Evolutionary conservation across 2,888 invertebrate genomes (phyloP).

Genomic region (Plutella xylostella): DNA sequence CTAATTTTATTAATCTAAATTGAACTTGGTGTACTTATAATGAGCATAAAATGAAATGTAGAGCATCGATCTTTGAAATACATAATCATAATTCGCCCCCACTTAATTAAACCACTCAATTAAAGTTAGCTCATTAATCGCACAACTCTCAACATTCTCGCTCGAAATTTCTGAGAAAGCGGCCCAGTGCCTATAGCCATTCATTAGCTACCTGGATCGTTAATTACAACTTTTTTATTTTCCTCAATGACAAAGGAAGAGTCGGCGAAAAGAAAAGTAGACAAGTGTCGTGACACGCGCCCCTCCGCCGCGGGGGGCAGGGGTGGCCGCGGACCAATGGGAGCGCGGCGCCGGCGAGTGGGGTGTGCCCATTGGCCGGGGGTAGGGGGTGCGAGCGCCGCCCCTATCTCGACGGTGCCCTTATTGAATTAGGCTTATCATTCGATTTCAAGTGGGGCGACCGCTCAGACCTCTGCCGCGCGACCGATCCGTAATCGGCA

Average conservation of each 20-base stretch:
- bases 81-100: too few species aligned
- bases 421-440: constrained; percentile 87
- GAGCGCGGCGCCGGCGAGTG: constrained; percentile 31
- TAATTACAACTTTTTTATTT: constrained; percentile 71
- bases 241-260: constrained; percentile 70
- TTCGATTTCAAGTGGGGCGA: constrained; percentile 70
- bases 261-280: constrained; percentile 71
- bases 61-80: too few species aligned
- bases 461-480: constrained; percentile 60
- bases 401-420: constrained; percentile 68
- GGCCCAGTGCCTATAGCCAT: too few species aligned
- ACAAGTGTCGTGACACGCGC: constrained; percentile 69
- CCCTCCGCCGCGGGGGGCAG: constrained; percentile 34
- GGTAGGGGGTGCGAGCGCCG: constrained; percentile 53
- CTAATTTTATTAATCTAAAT: too few species aligned
- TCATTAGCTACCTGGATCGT: constrained; percentile 67
- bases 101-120: too few species aligned
- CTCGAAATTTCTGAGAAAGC: too few species aligned
- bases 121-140: too few species aligned
- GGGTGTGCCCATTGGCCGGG: constrained; percentile 31
- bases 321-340: constrained; percentile 38
- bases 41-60: too few species aligned
- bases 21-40: too few species aligned
- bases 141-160: too few species aligned
- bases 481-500: constrained; percentile 63